Conservation (phyloP, 2,113 vertebrate species). For the Eudorcas thomsonii region DNA sequence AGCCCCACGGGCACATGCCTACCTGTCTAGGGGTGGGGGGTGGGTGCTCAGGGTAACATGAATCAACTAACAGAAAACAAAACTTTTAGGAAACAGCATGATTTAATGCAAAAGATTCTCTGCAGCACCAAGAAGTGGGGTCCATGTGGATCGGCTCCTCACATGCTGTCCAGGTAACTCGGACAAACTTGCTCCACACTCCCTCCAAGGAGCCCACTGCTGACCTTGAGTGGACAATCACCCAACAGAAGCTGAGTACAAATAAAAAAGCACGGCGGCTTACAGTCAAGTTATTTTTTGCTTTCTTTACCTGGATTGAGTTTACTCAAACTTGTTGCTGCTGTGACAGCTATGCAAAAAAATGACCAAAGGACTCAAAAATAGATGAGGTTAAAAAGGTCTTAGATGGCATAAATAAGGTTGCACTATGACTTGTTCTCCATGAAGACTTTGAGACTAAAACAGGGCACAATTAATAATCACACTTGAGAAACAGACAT, state of each 20-base stretch:
- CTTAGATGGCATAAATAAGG: background rate
- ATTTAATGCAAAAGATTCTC: slow-evolving; percentile 52
- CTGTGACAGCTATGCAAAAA: background rate
- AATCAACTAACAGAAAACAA: background rate
- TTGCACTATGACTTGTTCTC: background rate
- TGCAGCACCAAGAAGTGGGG: background rate
- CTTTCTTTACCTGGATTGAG: background rate
- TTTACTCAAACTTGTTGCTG: background rate
- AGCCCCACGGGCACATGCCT: background rate
- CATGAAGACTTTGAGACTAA: background rate
- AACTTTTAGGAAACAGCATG: slow-evolving; percentile 11
- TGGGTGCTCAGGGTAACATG: background rate
- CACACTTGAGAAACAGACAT: background rate
- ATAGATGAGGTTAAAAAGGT: background rate
- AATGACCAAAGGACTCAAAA: background rate
- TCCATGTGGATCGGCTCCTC: background rate
- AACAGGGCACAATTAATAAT: background rate
- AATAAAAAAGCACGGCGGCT: accelerated
- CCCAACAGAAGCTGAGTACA: background rate
- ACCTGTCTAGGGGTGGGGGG: accelerated
- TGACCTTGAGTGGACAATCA: accelerated
- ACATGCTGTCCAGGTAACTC: accelerated
- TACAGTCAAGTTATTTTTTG: background rate
- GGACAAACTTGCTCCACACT: accelerated
- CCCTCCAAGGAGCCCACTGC: accelerated